These are phyloP conservation scores for Mesaphorura yosii DNA, from an alignment of 1,140 invertebrate species.

Conservation along the genomic window DNA sequence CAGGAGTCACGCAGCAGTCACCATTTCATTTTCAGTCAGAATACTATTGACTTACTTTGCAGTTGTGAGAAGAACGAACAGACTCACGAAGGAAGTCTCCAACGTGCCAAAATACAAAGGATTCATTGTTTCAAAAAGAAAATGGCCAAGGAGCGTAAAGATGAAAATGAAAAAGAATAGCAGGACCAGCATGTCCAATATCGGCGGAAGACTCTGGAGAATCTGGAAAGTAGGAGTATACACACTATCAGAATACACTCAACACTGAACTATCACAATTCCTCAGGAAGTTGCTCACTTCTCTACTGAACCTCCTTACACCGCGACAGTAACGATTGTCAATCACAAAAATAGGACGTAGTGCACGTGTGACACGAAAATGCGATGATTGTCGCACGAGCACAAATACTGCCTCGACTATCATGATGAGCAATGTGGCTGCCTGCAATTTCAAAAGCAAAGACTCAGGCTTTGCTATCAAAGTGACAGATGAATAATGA, in stretches of 20 bases:
- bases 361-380: conserved; percentile 70
- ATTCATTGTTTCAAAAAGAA: conserved; percentile 65
- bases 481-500: conserved; percentile 24
- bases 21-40: neutral
- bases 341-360: conserved; percentile 79
- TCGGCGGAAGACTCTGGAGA: conserved; percentile 73
- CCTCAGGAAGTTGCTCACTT: conserved; percentile 12
- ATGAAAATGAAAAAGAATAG: conserved; percentile 69
- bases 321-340: conserved; percentile 71
- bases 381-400: conserved; percentile 70
- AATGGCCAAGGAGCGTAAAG: conserved; percentile 71
- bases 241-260: neutral
- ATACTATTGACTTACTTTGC: conserved; percentile 64
- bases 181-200: conserved; percentile 68
- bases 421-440: conserved; percentile 66
- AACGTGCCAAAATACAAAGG: conserved; percentile 66
- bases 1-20: neutral
- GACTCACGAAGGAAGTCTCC: conserved; percentile 71
- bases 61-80: conserved; percentile 80
- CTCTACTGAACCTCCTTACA: conserved; percentile 40
- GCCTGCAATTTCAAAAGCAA: conserved; percentile 44
- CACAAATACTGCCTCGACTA: conserved; percentile 68
- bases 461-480: neutral
- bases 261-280: conserved; percentile 41
- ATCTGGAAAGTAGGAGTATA: conserved; percentile 41